Evolutionary conservation across 2,113 vertebrate genomes (phyloP), one percentile per base, ranked within the genome.

Genomic region (Todiramphus chloris): DNA sequence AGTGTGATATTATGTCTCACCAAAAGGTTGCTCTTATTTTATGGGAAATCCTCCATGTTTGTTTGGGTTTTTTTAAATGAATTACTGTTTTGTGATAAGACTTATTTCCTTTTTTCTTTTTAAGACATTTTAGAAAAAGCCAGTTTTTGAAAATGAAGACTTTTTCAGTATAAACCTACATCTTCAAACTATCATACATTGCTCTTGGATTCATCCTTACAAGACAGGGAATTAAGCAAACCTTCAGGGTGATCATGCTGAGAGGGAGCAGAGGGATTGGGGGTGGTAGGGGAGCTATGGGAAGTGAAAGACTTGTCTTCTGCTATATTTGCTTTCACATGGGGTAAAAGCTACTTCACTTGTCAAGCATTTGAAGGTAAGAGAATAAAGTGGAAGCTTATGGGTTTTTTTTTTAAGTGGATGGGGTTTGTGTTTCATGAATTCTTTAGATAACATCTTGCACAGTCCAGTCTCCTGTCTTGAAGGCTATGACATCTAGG

Each of bases 321-420:
- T 87, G 43, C 62, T 83, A 44, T 74, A 67, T 58, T 90, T 94
- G 30, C 51, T 97, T 91, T 97, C 62, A 92, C 0, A 1, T 83
- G 83, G 58, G 59, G 51, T 87, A 74, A 89, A 93, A 91, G 44
- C 80, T 44, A 85, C 78, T 95, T 58, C 37, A 82, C 23, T 92
- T 83, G 35, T 55, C 83, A 59, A 85, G 44, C 39, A 63, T 64
- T 77, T 88, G 85, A 97, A 98, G 76, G 91, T 95, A 95, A 82
- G 81, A 95, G 70, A 96, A 85, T 60, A 51, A 95, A 90, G 70
- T 55, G 37, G 35, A 86, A 90, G 19, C 3, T 50, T 43, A 30
- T 7, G 31, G 28, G n/a, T n/a, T 37, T 33, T 81, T 39, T 53
- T 75, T 88, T 76, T 16, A 41, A 50, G 55, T n/a, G 46, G 39